Base-by-base conservation (phyloP, 2,797 vertebrate species). In the Coranthus polyacanthus region DNA sequence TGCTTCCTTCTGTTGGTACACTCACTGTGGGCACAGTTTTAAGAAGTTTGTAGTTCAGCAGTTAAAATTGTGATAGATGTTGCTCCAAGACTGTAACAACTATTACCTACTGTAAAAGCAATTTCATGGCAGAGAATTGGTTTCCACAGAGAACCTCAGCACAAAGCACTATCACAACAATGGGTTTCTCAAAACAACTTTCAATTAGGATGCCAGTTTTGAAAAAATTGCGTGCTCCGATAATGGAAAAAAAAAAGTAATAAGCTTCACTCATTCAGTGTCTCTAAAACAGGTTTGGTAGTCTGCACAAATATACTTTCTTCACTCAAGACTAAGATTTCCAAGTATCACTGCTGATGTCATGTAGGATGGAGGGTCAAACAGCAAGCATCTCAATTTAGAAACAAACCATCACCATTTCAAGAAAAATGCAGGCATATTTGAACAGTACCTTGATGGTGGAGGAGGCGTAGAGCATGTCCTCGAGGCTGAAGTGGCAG, bases 401-500 rank as follows among this genome's bases (percentile, higher is more conserved):
- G 13, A 20, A 22, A 24, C 34, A 3, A 51, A 44, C 15, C 20
- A 12, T 12, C 6, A 20, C 5, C 24, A 2, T 4, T 26, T 2
- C 3, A 13, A 22, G 13, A 4, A 12, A 41, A 54, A 54, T 32
- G 36, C 15, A 21, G 44, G 12, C 5, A 15, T 20, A 12, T 37
- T 18, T 4, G 20, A 51, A 32, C 5, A 38, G 92, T 94, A 99
- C 98, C 96, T 98, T 99, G 85, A 99, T 78, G 62, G 95, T 95
- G 56, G 97, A 95, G 78, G 97, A 94, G 59, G 96, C 94, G 7
- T 98, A 98, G 6, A 98, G 94, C 97, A 99, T 98, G 83, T 99
- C 98, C 87, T 99, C 98, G 76, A 99, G 92, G 81, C 86, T 95
- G 90, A 99, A 97, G 91, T 98, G 96, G 91, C 97, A 99, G 89